Evolutionary conservation across 2,797 vertebrate species (phyloP).

Genomic region (Ataeniobius toweri): DNA sequence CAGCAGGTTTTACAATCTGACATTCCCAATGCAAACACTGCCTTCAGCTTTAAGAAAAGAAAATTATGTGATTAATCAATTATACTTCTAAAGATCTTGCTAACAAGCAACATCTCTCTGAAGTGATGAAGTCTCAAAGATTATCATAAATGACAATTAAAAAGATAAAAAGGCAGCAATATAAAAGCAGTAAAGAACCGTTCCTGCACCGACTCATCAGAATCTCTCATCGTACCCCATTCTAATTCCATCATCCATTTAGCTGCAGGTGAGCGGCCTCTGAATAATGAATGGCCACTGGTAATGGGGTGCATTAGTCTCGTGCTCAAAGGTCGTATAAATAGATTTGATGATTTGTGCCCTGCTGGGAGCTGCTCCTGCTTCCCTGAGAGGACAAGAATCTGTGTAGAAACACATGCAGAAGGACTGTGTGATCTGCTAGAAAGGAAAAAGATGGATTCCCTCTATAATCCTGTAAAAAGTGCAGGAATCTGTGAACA

Average conservation of each 20-base stretch:
- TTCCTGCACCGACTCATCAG: constrained; percentile 49
- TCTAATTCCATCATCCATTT: constrained; percentile 75
- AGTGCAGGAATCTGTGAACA: neutral
- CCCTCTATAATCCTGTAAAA: neutral
- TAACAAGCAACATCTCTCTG: constrained; percentile 16
- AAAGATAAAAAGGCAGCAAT: constrained; percentile 29
- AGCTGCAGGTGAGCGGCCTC: constrained; percentile 75
- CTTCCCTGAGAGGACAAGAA: constrained; percentile 24
- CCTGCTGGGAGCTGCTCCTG: constrained; percentile 47
- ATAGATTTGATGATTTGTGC: constrained; percentile 67
- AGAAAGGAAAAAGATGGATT: neutral
- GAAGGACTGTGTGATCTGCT: neutral
- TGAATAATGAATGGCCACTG: constrained; percentile 78
- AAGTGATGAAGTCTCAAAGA: constrained; percentile 20
- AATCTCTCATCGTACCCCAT: constrained; percentile 24
- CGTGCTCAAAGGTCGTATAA: constrained; percentile 72
- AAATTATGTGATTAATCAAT: constrained; percentile 20
- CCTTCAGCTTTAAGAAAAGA: constrained; percentile 21
- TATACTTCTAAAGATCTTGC: constrained; percentile 4
- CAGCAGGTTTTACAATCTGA: neutral
- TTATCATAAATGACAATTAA: constrained; percentile 48
- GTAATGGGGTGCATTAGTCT: constrained; percentile 78
- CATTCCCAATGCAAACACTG: constrained; percentile 8
- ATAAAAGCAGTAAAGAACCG: constrained; percentile 17
- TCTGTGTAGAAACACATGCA: constrained; percentile 6